Conservation (phyloP, 53 echinoderm and acorn worm genomes). For the Zoroaster sp. region DNA sequence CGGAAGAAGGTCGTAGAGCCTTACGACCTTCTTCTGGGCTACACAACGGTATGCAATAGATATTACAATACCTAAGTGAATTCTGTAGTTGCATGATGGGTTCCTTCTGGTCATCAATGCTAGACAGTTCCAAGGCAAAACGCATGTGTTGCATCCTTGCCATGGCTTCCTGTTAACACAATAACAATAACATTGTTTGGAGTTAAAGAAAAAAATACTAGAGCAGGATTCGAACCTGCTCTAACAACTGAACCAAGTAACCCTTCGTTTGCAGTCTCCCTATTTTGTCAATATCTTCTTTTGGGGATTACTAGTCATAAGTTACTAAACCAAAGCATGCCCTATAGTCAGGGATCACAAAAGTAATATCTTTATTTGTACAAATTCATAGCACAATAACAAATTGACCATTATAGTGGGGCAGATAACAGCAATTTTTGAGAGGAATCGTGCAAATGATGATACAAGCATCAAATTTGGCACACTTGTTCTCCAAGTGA, state of each 20-base stretch:
- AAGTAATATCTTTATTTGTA: too few relatives aligned
- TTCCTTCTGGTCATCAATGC: constrained; percentile 87
- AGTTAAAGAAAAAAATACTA: neutral
- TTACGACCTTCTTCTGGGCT: neutral
- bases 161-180: constrained; percentile 76
- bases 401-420: too few relatives aligned
- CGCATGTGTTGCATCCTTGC: constrained; percentile 92
- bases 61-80: constrained; percentile 71
- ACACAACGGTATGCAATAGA: neutral
- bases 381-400: too few relatives aligned
- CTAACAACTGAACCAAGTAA: neutral
- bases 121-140: constrained; percentile 92
- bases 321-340: neutral
- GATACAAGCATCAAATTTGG: too few relatives aligned
- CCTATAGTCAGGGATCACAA: neutral
- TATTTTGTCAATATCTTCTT: neutral
- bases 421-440: too few relatives aligned
- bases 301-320: neutral
- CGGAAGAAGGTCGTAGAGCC: neutral
- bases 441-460: too few relatives aligned
- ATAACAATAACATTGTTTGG: neutral
- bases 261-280: neutral
- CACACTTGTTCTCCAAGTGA: too few relatives aligned
- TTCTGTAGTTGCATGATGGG: constrained; percentile 94
- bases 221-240: neutral